Evolutionary conservation across 1,140 invertebrate genomes (phyloP).

Genomic region (Paracyclopina nana): DNA sequence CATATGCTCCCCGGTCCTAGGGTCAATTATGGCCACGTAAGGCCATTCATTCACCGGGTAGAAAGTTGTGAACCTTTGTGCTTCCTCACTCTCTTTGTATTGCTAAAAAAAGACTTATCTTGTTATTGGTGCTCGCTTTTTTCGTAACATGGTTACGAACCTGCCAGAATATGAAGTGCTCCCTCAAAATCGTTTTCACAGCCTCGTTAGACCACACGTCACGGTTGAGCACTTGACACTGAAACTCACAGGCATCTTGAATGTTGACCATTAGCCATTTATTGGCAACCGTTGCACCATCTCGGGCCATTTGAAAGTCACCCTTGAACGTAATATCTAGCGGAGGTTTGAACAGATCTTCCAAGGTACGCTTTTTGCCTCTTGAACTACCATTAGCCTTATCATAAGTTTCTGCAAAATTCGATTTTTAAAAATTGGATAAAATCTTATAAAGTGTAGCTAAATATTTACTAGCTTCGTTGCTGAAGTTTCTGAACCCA

Average conservation of each 20-base stretch:
- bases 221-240: constrained; percentile 41
- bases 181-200: constrained; percentile 41
- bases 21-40: constrained; percentile 48
- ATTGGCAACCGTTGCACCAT: constrained; percentile 36
- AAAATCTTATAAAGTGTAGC: background rate
- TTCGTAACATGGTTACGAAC: too few relatives aligned
- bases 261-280: constrained; percentile 57
- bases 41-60: constrained; percentile 45
- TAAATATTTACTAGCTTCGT: background rate
- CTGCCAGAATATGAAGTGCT: constrained; percentile 61
- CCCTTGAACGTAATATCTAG: constrained; percentile 46
- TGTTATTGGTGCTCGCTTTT: too few relatives aligned
- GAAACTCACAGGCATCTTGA: constrained; percentile 51
- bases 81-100: constrained; percentile 44
- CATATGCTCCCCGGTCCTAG: constrained; percentile 44
- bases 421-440: constrained; percentile 11
- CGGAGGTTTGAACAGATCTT: constrained; percentile 52
- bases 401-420: constrained; percentile 28
- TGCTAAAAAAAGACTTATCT: constrained; percentile 36
- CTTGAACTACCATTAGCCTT: constrained; percentile 26
- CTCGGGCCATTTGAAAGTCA: constrained; percentile 40
- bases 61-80: constrained; percentile 43
- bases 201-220: constrained; percentile 50
- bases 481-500: constrained; percentile 15
- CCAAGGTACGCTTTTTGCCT: constrained; percentile 37